Conservation (phyloP, 2,797 vertebrate genomes). For the Enteromius afrohamiltoni region DNA sequence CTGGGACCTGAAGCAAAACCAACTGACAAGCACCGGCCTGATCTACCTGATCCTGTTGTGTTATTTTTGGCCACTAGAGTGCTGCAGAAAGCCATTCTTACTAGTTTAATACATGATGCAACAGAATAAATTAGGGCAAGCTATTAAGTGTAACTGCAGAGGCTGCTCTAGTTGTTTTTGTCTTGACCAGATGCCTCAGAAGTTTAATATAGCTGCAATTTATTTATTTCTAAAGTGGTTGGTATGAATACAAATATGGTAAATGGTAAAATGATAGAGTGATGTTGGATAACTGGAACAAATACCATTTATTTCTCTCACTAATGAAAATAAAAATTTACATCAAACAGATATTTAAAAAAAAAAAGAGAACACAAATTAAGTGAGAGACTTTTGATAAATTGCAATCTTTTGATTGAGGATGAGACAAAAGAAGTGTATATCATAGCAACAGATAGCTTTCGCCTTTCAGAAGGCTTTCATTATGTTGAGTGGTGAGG, state of each 20-base stretch:
- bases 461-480: slow-evolving; percentile 29
- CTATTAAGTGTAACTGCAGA: slow-evolving; percentile 7
- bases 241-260: background rate
- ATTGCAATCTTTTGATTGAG: background rate
- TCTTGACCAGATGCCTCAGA: slow-evolving; percentile 8
- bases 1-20: background rate
- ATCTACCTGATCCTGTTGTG: slow-evolving; percentile 66
- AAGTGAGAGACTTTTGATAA: background rate
- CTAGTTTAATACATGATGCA: slow-evolving; percentile 21
- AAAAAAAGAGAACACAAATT: background rate
- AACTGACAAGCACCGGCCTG: background rate
- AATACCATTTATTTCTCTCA: background rate
- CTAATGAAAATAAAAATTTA: background rate
- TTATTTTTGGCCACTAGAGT: slow-evolving; percentile 80
- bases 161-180: background rate
- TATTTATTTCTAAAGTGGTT: background rate
- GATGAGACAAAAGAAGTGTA: background rate
- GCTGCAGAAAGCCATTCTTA: slow-evolving; percentile 76
- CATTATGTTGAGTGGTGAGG: slow-evolving; percentile 40
- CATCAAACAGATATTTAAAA: background rate
- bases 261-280: background rate
- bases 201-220: background rate
- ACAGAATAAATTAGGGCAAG: slow-evolving; percentile 27
- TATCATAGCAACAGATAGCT: slow-evolving; percentile 14
- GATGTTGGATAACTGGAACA: background rate